Evolutionary conservation across 1,140 invertebrate genomes (phyloP).

Genomic region (Formica exsecta): DNA sequence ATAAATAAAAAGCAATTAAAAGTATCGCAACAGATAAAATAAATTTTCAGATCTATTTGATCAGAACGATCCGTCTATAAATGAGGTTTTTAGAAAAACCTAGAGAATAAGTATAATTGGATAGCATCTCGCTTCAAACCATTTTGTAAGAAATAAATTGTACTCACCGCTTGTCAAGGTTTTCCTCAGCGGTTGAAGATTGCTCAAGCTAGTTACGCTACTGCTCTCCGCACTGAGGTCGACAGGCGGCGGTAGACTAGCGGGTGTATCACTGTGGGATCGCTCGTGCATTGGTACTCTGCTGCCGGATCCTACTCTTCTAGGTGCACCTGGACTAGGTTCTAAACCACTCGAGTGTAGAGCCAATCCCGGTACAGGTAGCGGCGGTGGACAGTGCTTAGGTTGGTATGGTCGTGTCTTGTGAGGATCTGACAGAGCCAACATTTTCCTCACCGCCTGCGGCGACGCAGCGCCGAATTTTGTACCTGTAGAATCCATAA

Average conservation of each 20-base stretch:
- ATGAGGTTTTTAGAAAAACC: neutral
- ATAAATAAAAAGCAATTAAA: conserved; percentile 28
- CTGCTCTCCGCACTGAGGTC: conserved; percentile 97
- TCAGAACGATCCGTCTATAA: conserved; percentile 9
- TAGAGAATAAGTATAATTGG: conserved; percentile 12
- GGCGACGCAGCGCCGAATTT: conserved; percentile 97
- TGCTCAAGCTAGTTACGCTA: conserved; percentile 96
- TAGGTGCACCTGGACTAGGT: conserved; percentile 89
- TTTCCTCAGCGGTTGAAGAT: conserved; percentile 94
- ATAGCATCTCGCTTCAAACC: conserved; percentile 74
- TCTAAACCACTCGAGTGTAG: conserved; percentile 86
- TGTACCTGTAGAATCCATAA: conserved; percentile 83
- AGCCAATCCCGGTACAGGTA: conserved; percentile 85
- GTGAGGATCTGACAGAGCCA: conserved; percentile 94
- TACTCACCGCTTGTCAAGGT: conserved; percentile 93
- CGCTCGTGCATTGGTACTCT: conserved; percentile 92
- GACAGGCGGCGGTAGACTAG: conserved; percentile 92
- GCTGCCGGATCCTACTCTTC: conserved; percentile 89
- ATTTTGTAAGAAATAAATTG: conserved; percentile 60
- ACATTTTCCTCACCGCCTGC: conserved; percentile 96
- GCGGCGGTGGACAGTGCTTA: conserved; percentile 87
- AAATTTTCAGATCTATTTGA: conserved; percentile 5
- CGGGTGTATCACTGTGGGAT: conserved; percentile 96
- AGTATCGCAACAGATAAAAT: conserved; percentile 28
- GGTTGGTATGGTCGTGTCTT: conserved; percentile 96